Evolutionary conservation across 1,140 invertebrate genomes (phyloP).

Genomic region (Cherax destructor): DNA sequence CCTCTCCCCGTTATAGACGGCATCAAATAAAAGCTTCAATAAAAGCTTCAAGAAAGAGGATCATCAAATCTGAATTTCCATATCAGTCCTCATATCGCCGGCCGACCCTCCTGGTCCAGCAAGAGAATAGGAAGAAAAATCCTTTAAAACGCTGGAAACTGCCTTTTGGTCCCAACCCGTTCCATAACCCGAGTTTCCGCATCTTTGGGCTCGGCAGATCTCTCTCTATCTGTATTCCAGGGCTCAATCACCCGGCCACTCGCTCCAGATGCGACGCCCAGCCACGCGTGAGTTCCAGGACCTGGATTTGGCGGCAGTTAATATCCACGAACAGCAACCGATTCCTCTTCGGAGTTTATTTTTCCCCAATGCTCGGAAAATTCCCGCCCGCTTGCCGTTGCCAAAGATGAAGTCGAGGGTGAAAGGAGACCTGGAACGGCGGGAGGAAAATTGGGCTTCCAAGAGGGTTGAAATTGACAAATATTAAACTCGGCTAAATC

Average conservation of each 20-base stretch:
- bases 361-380: background rate
- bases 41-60: background rate
- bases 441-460: background rate
- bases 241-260: constrained; percentile 60
- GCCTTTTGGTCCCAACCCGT: background rate
- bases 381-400: background rate
- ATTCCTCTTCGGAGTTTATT: no score
- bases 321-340: constrained; percentile 12
- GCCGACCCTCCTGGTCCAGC: background rate
- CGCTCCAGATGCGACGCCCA: constrained; percentile 46
- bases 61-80: background rate
- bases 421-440: background rate
- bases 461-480: background rate
- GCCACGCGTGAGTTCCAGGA: constrained; percentile 43
- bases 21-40: background rate
- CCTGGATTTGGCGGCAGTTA: constrained; percentile 26
- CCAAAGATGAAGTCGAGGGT: background rate
- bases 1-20: background rate
- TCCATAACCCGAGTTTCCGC: constrained; percentile 18
- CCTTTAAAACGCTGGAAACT: constrained; percentile 7
- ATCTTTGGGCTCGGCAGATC: constrained; percentile 37
- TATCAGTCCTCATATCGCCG: background rate
- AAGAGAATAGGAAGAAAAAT: background rate
- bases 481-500: constrained; percentile 26
- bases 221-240: constrained; percentile 62